These are phyloP conservation scores for Rafetus swinhoei DNA, from an alignment of 2,113 vertebrate species.

Conservation along the genomic window DNA sequence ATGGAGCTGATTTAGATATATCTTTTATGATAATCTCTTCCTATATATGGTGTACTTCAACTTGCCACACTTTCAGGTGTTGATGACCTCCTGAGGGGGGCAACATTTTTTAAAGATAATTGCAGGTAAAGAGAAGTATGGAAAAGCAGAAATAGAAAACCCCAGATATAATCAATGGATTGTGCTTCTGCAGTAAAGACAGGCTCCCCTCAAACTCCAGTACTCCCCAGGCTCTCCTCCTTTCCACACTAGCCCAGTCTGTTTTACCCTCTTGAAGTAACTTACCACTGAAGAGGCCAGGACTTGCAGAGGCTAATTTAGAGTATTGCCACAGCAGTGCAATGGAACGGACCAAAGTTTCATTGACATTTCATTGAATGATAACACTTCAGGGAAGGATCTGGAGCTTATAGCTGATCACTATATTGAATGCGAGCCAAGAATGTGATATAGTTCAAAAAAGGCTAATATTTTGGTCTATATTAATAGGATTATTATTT, in stretches of 20 bases:
- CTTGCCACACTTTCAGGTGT: background rate
- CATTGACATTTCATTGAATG: conserved; percentile 11
- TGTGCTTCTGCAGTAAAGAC: background rate
- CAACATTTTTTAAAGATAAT: conserved; percentile 5
- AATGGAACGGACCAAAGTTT: background rate
- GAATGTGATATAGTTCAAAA: background rate
- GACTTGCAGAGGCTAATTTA: conserved; percentile 23
- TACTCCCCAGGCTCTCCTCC: background rate
- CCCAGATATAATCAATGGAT: background rate
- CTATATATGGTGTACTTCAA: rapidly evolving
- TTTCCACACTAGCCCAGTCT: background rate
- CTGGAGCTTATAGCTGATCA: background rate
- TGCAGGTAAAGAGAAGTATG: conserved; percentile 12
- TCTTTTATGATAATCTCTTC: background rate
- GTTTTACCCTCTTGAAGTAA: conserved; percentile 13
- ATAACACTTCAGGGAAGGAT: background rate
- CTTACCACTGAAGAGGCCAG: conserved; percentile 4
- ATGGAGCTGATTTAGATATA: background rate
- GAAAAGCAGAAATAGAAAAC: background rate
- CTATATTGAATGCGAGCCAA: background rate
- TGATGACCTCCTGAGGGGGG: rapidly evolving
- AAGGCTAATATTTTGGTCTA: background rate
- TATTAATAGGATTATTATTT: background rate
- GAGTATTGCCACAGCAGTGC: conserved; percentile 1
- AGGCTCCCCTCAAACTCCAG: background rate